Conservation (phyloP, 2,888 invertebrate genomes). For the Nomada lathburiana region DNA sequence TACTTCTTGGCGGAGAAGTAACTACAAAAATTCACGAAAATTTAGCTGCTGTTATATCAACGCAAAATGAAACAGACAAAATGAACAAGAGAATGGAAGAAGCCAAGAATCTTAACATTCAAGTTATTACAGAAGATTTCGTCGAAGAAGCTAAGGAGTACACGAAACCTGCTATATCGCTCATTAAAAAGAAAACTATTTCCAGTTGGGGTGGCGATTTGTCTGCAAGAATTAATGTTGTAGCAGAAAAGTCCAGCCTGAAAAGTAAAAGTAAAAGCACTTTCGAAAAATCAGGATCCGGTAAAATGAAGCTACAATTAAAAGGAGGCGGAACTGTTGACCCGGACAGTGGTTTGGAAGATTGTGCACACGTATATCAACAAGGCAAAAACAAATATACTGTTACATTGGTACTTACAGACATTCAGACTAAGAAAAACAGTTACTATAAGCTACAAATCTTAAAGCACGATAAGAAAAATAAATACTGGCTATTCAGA, state of each 20-base stretch:
- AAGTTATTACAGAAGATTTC: conserved; percentile 92
- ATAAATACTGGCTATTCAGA: conserved; percentile 92
- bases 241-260: conserved; percentile 86
- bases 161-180: conserved; percentile 87
- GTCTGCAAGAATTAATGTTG: conserved; percentile 85
- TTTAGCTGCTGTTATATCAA: conserved; percentile 91
- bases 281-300: conserved; percentile 86
- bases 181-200: conserved; percentile 90
- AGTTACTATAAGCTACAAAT: conserved; percentile 98
- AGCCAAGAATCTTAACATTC: conserved; percentile 89
- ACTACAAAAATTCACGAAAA: conserved; percentile 87
- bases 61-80: conserved; percentile 88
- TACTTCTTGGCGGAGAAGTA: conserved; percentile 91
- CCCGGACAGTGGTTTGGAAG: conserved; percentile 93
- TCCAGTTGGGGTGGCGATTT: conserved; percentile 94
- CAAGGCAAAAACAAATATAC: conserved; percentile 88
- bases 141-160: conserved; percentile 88
- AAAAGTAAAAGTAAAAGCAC: conserved; percentile 86
- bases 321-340: conserved; percentile 96
- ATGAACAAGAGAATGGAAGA: conserved; percentile 88
- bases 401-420: conserved; percentile 93
- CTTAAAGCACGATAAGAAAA: conserved; percentile 89
- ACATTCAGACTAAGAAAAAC: conserved; percentile 94
- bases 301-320: conserved; percentile 89
- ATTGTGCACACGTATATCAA: conserved; percentile 92